phyloP scores from a whole-genome alignment of 2,797 vertebrate genomes.

The Etheostoma nigrum region DNA sequence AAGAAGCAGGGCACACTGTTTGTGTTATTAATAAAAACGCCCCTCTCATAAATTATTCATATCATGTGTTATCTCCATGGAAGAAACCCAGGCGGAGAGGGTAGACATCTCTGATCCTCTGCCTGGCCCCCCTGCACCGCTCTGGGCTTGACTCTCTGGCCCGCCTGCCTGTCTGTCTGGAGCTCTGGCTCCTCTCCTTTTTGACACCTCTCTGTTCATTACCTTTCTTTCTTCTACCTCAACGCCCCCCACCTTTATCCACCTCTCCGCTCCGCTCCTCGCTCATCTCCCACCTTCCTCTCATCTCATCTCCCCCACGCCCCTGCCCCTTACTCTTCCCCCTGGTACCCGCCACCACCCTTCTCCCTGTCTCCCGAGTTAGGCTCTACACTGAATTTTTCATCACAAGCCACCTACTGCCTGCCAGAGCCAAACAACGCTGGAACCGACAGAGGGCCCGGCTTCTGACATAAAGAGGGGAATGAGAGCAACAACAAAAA shows the following conservation, averaged over 20 bases:
- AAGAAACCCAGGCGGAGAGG: constrained; percentile 66
- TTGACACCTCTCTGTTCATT: constrained; percentile 47
- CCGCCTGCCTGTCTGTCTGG: constrained; percentile 57
- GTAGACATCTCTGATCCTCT: constrained; percentile 72
- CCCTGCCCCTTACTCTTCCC: constrained; percentile 63
- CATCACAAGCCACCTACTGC: constrained; percentile 83
- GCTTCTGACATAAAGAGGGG: constrained; percentile 74
- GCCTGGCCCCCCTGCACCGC: constrained; percentile 56
- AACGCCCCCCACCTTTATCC: constrained; percentile 39
- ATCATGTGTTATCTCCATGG: constrained; percentile 63
- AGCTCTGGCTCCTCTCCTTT: constrained; percentile 43
- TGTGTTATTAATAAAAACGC: constrained; percentile 67
- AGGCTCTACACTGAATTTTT: constrained; percentile 78
- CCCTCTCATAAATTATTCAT: constrained; percentile 78
- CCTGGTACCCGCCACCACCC: constrained; percentile 37
- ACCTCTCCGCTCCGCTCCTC: neutral
- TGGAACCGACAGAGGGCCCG: constrained; percentile 87
- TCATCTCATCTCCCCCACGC: constrained; percentile 78
- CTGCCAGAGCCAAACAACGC: constrained; percentile 71
- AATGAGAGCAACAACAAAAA: constrained; percentile 38
- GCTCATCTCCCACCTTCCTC: constrained; percentile 45
- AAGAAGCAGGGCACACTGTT: constrained; percentile 46
- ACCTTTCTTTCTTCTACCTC: constrained; percentile 48
- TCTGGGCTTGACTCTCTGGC: constrained; percentile 60
- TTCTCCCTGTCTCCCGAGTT: constrained; percentile 65